These are phyloP conservation scores for Gasterosteus nipponicus DNA, from an alignment of 2,113 vertebrate species.

Conservation along the genomic window DNA sequence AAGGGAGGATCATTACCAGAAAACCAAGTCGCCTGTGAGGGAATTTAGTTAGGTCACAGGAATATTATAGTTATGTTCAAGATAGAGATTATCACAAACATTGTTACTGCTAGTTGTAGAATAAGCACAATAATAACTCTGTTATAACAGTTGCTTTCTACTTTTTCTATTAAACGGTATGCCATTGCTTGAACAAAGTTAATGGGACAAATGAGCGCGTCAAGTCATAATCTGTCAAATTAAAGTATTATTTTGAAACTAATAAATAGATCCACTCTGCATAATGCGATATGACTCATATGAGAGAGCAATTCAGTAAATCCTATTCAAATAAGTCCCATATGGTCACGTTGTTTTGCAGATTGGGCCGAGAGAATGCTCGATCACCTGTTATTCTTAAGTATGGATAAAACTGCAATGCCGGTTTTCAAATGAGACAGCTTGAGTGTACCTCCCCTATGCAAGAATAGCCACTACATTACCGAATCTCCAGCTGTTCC, in stretches of 20 bases:
- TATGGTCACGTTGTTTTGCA: conserved; percentile 74
- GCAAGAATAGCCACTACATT: conserved; percentile 75
- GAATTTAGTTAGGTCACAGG: conserved; percentile 56
- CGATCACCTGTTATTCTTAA: conserved; percentile 76
- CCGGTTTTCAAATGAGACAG: conserved; percentile 67
- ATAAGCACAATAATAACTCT: conserved; percentile 59
- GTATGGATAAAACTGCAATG: conserved; percentile 62
- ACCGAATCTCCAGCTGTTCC: conserved; percentile 77
- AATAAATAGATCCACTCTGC: conserved; percentile 60
- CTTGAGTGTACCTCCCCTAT: conserved; percentile 68
- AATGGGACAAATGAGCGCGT: not conserved
- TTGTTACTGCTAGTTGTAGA: conserved; percentile 35
- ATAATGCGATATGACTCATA: conserved; percentile 62
- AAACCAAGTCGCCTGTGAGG: conserved; percentile 63
- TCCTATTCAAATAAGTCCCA: conserved; percentile 70
- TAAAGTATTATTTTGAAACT: conserved; percentile 66
- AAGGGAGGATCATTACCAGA: conserved; percentile 59
- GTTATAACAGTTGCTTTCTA: conserved; percentile 20
- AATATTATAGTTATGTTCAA: conserved; percentile 48
- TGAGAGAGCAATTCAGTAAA: conserved; percentile 41
- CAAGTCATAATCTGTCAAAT: conserved; percentile 62
- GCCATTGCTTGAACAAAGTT: conserved; percentile 33
- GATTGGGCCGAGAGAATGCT: conserved; percentile 64
- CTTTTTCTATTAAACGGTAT: conserved; percentile 45
- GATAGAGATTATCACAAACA: conserved; percentile 59